Conservation (phyloP, 1,140 invertebrate species). For the Lamellibrachia luymesi region DNA sequence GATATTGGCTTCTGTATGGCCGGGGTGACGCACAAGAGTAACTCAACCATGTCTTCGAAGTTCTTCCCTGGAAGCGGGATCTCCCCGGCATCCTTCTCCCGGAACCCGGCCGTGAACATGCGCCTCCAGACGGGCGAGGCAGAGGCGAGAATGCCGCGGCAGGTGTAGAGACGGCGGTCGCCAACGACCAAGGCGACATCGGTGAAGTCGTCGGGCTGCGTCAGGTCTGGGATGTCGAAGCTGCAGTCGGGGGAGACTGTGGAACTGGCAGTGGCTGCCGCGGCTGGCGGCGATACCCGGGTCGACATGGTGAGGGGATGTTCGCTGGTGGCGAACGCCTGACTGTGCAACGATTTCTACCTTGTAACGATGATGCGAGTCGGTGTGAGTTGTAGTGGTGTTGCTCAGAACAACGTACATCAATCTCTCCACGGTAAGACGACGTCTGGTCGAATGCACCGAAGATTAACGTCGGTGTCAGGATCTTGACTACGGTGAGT, state of each 20-base stretch:
- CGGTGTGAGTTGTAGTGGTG: no score
- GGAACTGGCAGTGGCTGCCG: not conserved
- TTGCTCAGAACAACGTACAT: not conserved
- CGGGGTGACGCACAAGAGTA: not conserved
- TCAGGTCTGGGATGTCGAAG: not conserved
- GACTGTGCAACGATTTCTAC: not conserved
- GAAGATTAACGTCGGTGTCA: not conserved
- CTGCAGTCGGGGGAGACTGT: not conserved
- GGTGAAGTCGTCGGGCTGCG: constrained; percentile 3
- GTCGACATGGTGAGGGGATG: not conserved
- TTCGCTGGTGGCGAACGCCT: not conserved
- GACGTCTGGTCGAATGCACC: not conserved
- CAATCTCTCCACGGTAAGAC: not conserved
- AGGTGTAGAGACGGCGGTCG: not conserved
- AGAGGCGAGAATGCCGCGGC: not conserved
- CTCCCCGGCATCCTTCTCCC: not conserved
- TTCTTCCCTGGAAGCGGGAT: constrained; percentile 16
- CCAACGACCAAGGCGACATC: not conserved
- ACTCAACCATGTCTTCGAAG: not conserved
- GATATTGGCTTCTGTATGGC: not conserved
- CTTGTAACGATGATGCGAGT: not conserved
- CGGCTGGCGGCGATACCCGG: not conserved
- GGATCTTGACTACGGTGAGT: not conserved
- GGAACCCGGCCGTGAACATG: constrained; percentile 7
- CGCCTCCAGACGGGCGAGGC: constrained; percentile 6